Evolutionary conservation across 2,797 vertebrate species (phyloP).

Genomic region (Neostethus bicornis): DNA sequence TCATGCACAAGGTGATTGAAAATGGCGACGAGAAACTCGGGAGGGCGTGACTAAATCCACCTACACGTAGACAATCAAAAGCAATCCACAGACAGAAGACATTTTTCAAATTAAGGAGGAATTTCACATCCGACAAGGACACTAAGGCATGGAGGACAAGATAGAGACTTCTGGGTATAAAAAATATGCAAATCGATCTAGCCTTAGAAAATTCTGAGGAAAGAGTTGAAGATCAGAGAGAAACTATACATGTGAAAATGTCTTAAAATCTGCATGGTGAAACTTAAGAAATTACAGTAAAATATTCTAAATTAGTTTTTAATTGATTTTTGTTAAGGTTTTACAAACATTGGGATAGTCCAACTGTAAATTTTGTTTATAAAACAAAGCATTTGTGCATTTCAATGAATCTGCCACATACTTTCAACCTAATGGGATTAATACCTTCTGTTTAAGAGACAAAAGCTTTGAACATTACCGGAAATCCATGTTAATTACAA

Average conservation of each 20-base stretch:
- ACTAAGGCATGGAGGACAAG: conserved; percentile 66
- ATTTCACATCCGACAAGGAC: conserved; percentile 67
- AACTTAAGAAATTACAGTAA: conserved; percentile 9
- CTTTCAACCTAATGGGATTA: conserved; percentile 80
- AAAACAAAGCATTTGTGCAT: conserved; percentile 27
- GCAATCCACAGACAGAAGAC: conserved; percentile 64
- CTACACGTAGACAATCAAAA: conserved; percentile 55
- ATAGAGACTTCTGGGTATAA: conserved; percentile 43
- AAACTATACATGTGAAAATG: conserved; percentile 14
- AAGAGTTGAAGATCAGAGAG: conserved; percentile 34
- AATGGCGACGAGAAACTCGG: conserved; percentile 54
- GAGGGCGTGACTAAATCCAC: conserved; percentile 62
- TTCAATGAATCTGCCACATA: conserved; percentile 49
- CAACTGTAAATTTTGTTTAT: conserved; percentile 23
- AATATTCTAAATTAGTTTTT: conserved; percentile 5
- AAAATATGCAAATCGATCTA: conserved; percentile 63
- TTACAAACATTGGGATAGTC: conserved; percentile 2
- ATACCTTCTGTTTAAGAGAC: conserved; percentile 83
- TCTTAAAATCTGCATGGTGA: conserved; percentile 7
- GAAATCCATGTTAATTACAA: conserved; percentile 88
- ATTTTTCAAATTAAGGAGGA: conserved; percentile 68
- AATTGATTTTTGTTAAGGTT: too few species aligned
- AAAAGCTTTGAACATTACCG: conserved; percentile 82
- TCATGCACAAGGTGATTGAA: conserved; percentile 60
- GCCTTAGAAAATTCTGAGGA: conserved; percentile 41